A percentile compares a stretch with the other conserved stretches of the same genome.
Evolutionary conservation across 1,140 invertebrate genomes (phyloP).

Genomic region (Telenomus remus): DNA sequence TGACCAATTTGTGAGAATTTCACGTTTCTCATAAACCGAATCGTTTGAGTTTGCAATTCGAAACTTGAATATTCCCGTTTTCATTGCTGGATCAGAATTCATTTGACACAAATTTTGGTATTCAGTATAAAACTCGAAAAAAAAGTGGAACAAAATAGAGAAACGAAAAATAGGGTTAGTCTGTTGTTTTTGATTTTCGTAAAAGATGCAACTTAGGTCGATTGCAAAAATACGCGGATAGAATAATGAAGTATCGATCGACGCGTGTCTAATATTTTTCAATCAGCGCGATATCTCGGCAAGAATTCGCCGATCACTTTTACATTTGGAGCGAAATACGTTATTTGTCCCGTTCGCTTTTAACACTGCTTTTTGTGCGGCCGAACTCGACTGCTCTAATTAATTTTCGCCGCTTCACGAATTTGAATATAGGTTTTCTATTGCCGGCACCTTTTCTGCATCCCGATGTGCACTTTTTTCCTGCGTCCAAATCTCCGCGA

Average conservation of each 20-base stretch:
- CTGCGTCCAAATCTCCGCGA: too few relatives aligned
- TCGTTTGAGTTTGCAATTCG: neutral
- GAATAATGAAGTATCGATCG: conserved; percentile 45
- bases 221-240: conserved; percentile 8
- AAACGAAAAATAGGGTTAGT: too few relatives aligned
- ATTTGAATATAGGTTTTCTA: conserved; percentile 13
- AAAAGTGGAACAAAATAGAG: too few relatives aligned
- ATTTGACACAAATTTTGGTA: too few relatives aligned
- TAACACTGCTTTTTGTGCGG: conserved; percentile 3
- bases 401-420: conserved; percentile 16
- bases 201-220: conserved; percentile 13
- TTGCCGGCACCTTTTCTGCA: neutral
- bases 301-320: conserved; percentile 39
- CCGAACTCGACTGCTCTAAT: conserved; percentile 17
- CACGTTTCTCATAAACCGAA: neutral
- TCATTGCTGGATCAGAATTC: too few relatives aligned
- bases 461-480: too few relatives aligned
- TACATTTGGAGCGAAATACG: conserved; percentile 28
- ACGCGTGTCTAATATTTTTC: conserved; percentile 33
- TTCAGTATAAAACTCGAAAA: too few relatives aligned
- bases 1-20: conserved; percentile 2
- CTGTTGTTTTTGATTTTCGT: conserved; percentile 4
- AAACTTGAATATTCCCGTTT: too few relatives aligned
- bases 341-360: conserved; percentile 24
- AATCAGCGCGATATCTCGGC: conserved; percentile 27